phyloP scores from a whole-genome alignment of 2,113 vertebrate genomes.

The Nanger granti region DNA sequence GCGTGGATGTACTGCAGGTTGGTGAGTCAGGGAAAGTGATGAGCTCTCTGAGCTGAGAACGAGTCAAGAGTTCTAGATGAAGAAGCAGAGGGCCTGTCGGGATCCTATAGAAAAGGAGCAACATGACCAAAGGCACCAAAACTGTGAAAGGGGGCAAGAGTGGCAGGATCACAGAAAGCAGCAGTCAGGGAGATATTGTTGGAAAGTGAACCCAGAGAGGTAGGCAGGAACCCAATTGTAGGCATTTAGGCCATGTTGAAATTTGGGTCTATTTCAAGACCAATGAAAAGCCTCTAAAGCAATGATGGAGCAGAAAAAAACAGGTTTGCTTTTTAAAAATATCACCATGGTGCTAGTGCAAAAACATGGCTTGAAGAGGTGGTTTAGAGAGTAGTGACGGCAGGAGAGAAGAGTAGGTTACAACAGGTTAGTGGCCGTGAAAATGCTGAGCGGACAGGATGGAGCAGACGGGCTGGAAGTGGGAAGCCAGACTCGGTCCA shows the following conservation, averaged over 20 bases:
- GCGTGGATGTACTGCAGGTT: neutral
- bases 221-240: fast-evolving
- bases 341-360: neutral
- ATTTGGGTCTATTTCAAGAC: neutral
- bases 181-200: neutral
- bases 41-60: neutral
- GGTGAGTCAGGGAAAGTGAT: neutral
- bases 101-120: neutral
- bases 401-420: neutral
- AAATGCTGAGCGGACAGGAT: neutral
- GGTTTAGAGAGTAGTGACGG: neutral
- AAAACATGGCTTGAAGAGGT: neutral
- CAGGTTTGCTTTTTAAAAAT: neutral
- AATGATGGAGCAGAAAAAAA: neutral
- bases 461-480: neutral
- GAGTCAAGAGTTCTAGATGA: neutral
- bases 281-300: neutral
- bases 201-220: neutral
- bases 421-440: neutral
- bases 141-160: neutral
- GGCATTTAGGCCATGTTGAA: neutral
- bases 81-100: fast-evolving
- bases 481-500: neutral
- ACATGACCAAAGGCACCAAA: neutral
- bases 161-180: neutral